phyloP scores from a whole-genome alignment of 2,888 invertebrate genomes.

The Hydroisotoma schaefferi region DNA sequence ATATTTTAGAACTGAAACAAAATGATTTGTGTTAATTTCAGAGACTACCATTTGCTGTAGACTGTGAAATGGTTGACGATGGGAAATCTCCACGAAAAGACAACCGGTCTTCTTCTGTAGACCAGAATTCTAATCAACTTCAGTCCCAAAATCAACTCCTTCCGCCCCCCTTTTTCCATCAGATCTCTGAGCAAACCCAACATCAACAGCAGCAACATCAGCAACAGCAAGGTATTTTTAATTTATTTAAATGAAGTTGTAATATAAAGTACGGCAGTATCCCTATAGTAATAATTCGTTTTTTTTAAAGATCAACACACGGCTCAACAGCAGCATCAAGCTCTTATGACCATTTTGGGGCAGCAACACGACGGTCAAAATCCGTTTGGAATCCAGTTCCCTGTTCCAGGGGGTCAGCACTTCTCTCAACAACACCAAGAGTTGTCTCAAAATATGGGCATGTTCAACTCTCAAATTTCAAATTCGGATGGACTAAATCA shows the following conservation, averaged over 20 bases:
- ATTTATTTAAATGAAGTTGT: too few species aligned
- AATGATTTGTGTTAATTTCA: slow-evolving; percentile 50
- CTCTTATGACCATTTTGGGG: slow-evolving; percentile 19
- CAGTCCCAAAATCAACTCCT: slow-evolving; percentile 28
- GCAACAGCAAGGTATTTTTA: too few species aligned
- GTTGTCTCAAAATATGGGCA: slow-evolving; percentile 11
- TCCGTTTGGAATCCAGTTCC: slow-evolving; percentile 36
- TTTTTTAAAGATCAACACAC: too few species aligned
- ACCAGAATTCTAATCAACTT: slow-evolving; percentile 44
- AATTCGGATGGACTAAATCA: slow-evolving; percentile 53
- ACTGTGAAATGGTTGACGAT: slow-evolving; percentile 57
- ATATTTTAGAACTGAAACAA: neutral
- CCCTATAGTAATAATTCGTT: too few species aligned
- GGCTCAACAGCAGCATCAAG: slow-evolving; percentile 25
- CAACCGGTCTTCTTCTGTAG: slow-evolving; percentile 43
- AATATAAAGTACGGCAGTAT: too few species aligned
- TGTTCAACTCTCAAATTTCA: slow-evolving; percentile 38
- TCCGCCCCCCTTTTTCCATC: slow-evolving; percentile 46
- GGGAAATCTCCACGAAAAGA: slow-evolving; percentile 50
- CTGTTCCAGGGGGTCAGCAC: slow-evolving; percentile 28
- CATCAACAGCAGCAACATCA: slow-evolving; percentile 22
- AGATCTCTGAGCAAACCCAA: slow-evolving; percentile 30
- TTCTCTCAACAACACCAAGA: slow-evolving; percentile 25
- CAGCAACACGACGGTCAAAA: slow-evolving; percentile 20
- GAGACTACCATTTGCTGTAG: slow-evolving; percentile 64